A percentile compares a stretch with the other conserved stretches of the same genome.
phyloP scores from a whole-genome alignment of 2,113 vertebrate species.

The Motacilla alba region DNA sequence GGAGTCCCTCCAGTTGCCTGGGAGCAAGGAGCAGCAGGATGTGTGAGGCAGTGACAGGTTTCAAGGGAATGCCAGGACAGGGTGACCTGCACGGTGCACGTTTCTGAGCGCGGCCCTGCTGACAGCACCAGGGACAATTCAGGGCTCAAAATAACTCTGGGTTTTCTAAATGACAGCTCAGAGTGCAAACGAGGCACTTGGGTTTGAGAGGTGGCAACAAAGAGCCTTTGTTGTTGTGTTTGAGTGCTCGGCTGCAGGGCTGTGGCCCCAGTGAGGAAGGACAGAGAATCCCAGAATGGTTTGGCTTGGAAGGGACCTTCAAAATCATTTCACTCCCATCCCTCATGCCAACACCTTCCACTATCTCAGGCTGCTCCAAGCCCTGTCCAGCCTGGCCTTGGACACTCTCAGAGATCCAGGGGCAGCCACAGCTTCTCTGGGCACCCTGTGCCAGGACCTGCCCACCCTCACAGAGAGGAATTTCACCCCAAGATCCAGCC shows the following conservation, averaged over 20 bases:
- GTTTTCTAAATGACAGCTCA: neutral
- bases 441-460: neutral
- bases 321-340: neutral
- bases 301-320: neutral
- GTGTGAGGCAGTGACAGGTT: neutral
- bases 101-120: neutral
- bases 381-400: neutral
- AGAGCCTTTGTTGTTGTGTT: neutral
- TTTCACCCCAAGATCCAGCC: neutral
- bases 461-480: neutral
- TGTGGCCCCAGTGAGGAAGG: neutral
- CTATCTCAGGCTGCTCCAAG: fast-evolving
- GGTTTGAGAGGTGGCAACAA: neutral
- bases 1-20: neutral
- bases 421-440: neutral
- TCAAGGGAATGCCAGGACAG: neutral
- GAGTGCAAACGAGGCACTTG: neutral
- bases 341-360: neutral
- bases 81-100: neutral
- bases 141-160: neutral
- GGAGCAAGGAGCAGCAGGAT: neutral
- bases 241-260: neutral
- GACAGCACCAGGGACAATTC: neutral
- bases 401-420: neutral
- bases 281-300: neutral